Base-by-base conservation (phyloP, 2,888 invertebrate species). In the Acronicta leporina region DNA sequence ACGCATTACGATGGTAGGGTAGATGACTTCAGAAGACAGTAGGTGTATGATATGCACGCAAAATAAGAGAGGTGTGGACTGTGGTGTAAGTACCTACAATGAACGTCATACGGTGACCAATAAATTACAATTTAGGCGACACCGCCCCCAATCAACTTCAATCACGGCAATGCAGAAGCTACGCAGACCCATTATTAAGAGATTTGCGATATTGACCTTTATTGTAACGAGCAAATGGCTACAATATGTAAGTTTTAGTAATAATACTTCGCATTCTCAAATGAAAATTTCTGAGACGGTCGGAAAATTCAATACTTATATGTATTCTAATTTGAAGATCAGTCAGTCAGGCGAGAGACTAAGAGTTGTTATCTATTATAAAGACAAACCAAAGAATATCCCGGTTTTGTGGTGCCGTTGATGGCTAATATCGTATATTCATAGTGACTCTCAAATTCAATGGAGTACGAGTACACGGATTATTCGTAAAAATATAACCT, bases 71-170 rank as follows among this genome's bases (percentile, higher is more conserved):
- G 82, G 83, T n/a, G n/a, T n/a, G n/a, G n/a, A n/a, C n/a, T 83
- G 84, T 81, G 81, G 72, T 72, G 58, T n/a, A n/a, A n/a, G n/a
- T 65, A 57, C 59, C 43, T 30, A 49, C 64, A 77, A 70, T 68
- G 56, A 62, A 64, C 59, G 40, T 73, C 67, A 75, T 75, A 63
- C 51, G 55, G 65, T 67, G 74, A 71, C 71, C 75, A 81, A 83
- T 82, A 83, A 82, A 81, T 83, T 56, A 75, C 70, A 83, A 81
- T 79, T 59, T 68, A 76, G 62, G 73, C 63, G 78, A 67, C 75
- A 79, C 78, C 80, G 85, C 82, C 81, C 69, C 76, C 82, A 87
- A 88, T 88, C 79, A 86, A 80, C 67, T 81, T 84, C 84, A 88
- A 87, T 88, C 79, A 81, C 68, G 58, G 73, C 61, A 46, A 57